These are phyloP conservation scores for Saccostrea cuccullata DNA, from an alignment of 1,140 invertebrate genomes.

Conservation along the genomic window DNA sequence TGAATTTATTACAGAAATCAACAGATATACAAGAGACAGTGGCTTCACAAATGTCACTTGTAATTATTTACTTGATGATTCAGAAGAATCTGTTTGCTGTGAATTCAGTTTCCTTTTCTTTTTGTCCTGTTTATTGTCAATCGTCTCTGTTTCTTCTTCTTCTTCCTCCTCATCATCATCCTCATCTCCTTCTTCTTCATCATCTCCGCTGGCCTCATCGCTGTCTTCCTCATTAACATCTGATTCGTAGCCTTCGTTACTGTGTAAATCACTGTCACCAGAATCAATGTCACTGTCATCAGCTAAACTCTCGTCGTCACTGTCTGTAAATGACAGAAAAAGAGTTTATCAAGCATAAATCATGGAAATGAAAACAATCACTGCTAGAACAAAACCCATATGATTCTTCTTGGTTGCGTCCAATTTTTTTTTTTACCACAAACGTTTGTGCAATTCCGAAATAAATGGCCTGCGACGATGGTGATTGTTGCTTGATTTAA, in stretches of 20 bases:
- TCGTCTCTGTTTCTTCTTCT: background rate
- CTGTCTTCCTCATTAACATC: slow-evolving; percentile 29
- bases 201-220: slow-evolving; percentile 51
- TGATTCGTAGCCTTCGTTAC: slow-evolving; percentile 25
- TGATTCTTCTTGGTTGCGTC: too few relatives aligned
- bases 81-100: background rate
- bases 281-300: background rate
- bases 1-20: too few relatives aligned
- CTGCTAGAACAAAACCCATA: too few relatives aligned
- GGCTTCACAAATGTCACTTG: background rate
- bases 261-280: background rate
- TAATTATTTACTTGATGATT: background rate
- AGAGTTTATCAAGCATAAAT: background rate
- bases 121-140: background rate
- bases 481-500: too few relatives aligned
- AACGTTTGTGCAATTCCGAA: too few relatives aligned
- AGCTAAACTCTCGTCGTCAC: background rate
- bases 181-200: slow-evolving; percentile 72
- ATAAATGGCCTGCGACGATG: too few relatives aligned
- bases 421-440: too few relatives aligned
- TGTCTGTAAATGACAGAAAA: background rate
- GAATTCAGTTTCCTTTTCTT: slow-evolving; percentile 13
- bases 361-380: too few relatives aligned
- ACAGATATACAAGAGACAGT: background rate
- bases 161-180: slow-evolving; percentile 78